Conservation (phyloP, 2,888 invertebrate species). For the Deilephila porcellus region DNA sequence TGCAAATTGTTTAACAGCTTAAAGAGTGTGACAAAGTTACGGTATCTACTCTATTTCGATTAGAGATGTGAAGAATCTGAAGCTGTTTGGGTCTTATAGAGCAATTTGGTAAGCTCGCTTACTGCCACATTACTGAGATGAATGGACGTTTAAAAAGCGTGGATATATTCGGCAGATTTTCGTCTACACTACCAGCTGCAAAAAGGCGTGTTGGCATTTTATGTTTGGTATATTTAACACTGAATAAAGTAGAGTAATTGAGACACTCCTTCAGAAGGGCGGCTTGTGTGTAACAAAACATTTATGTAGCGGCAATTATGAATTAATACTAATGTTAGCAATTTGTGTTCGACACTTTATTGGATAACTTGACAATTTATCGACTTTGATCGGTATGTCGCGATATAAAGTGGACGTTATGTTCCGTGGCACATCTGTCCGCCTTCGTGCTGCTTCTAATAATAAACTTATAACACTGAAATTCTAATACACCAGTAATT, state of each 20-base stretch:
- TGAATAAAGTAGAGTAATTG: too few relatives aligned
- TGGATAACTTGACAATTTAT: conserved; percentile 22
- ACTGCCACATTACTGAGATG: too few relatives aligned
- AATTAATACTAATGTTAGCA: conserved; percentile 10
- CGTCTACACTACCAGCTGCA: too few relatives aligned
- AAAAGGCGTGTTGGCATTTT: too few relatives aligned
- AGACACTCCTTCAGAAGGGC: neutral
- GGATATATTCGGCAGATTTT: too few relatives aligned
- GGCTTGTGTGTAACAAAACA: neutral
- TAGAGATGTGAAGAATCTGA: neutral
- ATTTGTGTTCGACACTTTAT: conserved; percentile 20
- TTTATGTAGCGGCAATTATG: neutral
- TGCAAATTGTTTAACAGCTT: too few relatives aligned
- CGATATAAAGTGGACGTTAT: neutral
- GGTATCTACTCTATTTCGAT: neutral
- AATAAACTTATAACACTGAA: conserved; percentile 17
- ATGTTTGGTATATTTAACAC: too few relatives aligned
- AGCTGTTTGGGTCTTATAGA: neutral
- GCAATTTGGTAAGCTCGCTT: too few relatives aligned
- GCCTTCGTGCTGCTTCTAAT: neutral
- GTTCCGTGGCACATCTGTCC: conserved; percentile 24
- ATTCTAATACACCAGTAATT: conserved; percentile 12
- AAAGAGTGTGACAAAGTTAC: too few relatives aligned
- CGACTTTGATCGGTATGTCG: neutral
- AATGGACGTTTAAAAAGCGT: too few relatives aligned